phyloP scores from a whole-genome alignment of 2,888 invertebrate genomes.

The Lepidocyrtoides sp. region DNA sequence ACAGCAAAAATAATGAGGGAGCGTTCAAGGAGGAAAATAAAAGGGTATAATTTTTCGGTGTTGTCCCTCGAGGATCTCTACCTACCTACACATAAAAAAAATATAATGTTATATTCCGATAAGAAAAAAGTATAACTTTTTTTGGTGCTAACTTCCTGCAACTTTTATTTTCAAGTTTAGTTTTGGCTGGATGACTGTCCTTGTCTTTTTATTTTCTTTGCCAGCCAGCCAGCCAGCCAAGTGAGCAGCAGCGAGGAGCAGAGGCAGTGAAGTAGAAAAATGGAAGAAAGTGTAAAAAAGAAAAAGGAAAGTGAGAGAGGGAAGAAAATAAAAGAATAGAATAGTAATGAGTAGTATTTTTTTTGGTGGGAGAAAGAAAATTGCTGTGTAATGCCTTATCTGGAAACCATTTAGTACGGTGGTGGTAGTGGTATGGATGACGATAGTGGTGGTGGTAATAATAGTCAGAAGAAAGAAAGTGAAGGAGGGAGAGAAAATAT shows the following conservation, averaged over 20 bases:
- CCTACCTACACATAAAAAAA: no score
- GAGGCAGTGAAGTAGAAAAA: neutral
- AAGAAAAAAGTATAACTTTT: neutral
- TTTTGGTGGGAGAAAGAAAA: constrained; percentile 57
- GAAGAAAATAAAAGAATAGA: constrained; percentile 46
- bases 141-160: neutral
- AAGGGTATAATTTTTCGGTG: constrained; percentile 16
- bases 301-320: neutral
- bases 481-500: neutral
- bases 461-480: neutral
- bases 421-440: no score
- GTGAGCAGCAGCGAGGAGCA: constrained; percentile 39
- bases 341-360: constrained; percentile 58
- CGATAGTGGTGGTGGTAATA: constrained; percentile 2
- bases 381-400: constrained; percentile 76
- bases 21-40: neutral
- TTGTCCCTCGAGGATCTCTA: constrained; percentile 69
- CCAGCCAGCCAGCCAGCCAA: constrained; percentile 3
- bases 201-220: constrained; percentile 33
- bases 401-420: constrained; percentile 71
- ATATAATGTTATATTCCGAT: neutral
- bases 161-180: constrained; percentile 45
- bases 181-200: constrained; percentile 9
- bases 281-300: constrained; percentile 18
- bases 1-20: constrained; percentile 49